Percentiles rank a stretch among this genome's conserved stretches.
Evolutionary conservation across 2,888 invertebrate genomes (phyloP).

Genomic region (Melipona beecheii): DNA sequence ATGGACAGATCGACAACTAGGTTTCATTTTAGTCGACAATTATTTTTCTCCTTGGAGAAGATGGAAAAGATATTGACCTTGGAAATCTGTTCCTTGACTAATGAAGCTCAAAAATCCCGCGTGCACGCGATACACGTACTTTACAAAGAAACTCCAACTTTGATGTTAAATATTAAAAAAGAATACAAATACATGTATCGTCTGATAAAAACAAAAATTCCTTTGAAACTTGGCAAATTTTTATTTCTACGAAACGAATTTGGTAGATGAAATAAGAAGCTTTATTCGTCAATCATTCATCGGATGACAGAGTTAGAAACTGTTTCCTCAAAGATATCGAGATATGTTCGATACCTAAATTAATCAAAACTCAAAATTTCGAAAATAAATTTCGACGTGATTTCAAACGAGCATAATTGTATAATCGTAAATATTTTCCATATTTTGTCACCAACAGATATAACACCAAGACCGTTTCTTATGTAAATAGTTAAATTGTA

Average conservation of each 20-base stretch:
- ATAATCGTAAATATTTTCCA: too few species aligned
- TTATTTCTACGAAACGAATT: background rate
- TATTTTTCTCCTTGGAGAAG: background rate
- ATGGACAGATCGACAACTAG: background rate
- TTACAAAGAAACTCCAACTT: background rate
- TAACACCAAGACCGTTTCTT: too few species aligned
- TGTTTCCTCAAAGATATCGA: background rate
- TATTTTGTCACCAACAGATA: too few species aligned
- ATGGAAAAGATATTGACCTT: background rate
- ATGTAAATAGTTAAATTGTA: too few species aligned
- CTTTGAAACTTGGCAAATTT: background rate
- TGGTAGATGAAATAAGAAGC: background rate
- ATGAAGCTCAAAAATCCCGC: background rate
- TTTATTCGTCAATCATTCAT: too few species aligned
- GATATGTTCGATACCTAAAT: background rate
- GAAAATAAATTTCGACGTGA: too few species aligned
- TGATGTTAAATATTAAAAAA: background rate
- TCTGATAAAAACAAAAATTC: background rate
- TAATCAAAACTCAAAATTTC: too few species aligned
- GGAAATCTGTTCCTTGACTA: background rate
- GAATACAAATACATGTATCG: too few species aligned
- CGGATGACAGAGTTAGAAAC: background rate
- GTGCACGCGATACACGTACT: background rate
- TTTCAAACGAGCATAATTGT: too few species aligned
- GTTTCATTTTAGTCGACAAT: background rate